Conservation (phyloP, 2,113 vertebrate genomes). For the Dissostichus mawsoni region DNA sequence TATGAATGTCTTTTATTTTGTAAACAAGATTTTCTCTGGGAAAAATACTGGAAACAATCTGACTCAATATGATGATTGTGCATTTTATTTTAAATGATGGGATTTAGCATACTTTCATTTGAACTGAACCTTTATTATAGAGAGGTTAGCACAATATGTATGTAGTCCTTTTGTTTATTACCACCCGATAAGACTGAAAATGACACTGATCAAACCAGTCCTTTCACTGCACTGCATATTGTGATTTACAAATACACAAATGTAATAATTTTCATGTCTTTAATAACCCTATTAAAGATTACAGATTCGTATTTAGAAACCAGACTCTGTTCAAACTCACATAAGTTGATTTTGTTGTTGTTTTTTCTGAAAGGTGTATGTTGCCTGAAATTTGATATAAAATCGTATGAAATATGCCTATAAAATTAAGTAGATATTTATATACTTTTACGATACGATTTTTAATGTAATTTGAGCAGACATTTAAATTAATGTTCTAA, state of each 20-base stretch:
- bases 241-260: neutral
- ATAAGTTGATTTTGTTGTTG: neutral
- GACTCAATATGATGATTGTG: neutral
- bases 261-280: too few species aligned
- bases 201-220: neutral
- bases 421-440: neutral
- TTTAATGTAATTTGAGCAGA: neutral
- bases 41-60: neutral
- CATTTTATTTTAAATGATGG: neutral
- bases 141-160: conserved; percentile 1
- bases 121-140: neutral
- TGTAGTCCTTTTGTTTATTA: neutral
- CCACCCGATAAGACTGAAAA: neutral
- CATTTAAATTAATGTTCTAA: neutral
- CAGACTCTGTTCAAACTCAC: neutral
- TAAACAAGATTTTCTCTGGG: neutral
- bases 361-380: neutral
- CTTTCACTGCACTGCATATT: neutral
- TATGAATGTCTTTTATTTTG: neutral
- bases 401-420: neutral
- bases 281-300: too few species aligned
- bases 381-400: neutral
- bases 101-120: neutral
- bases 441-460: too few species aligned
- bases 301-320: too few species aligned